phyloP scores from a whole-genome alignment of 1,140 invertebrate genomes.

The Andrena cerasifolii region DNA sequence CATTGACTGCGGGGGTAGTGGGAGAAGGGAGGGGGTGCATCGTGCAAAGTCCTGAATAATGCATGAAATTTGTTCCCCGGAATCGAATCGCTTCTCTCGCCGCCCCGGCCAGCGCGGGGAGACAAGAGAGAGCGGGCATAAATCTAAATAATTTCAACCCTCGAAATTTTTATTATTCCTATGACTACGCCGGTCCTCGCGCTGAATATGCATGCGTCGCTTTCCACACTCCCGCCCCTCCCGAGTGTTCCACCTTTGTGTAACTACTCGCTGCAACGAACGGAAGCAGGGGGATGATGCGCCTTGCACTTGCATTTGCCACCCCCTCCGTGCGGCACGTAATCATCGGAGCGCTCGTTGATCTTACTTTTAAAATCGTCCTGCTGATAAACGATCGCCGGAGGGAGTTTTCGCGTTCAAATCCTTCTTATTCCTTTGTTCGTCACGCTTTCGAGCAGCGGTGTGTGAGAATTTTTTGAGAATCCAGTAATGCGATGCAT shows the following conservation, averaged over 20 bases:
- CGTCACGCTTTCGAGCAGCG: no score
- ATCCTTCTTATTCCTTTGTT: no score
- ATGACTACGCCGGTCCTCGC: constrained; percentile 60
- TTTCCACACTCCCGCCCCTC: constrained; percentile 65
- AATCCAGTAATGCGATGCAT: no score
- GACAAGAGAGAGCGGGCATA: constrained; percentile 78
- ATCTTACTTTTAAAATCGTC: constrained; percentile 24
- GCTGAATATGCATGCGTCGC: constrained; percentile 75
- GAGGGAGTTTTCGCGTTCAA: neutral
- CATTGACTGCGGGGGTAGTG: constrained; percentile 63
- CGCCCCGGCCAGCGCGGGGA: constrained; percentile 71
- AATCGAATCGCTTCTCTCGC: constrained; percentile 78
- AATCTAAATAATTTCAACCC: constrained; percentile 81
- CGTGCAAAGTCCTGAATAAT: constrained; percentile 77
- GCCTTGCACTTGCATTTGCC: constrained; percentile 16
- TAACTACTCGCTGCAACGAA: constrained; percentile 46
- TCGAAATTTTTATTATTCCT: constrained; percentile 78
- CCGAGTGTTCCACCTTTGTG: constrained; percentile 63
- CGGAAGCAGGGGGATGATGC: constrained; percentile 31
- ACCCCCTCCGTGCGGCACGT: neutral
- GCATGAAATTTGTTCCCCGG: constrained; percentile 80
- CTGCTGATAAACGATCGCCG: neutral
- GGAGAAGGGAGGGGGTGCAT: constrained; percentile 54
- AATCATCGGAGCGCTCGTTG: constrained; percentile 28
- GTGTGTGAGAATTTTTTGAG: no score